phyloP scores from a whole-genome alignment of 2,797 vertebrate species.

The Rachycentron canadum region DNA sequence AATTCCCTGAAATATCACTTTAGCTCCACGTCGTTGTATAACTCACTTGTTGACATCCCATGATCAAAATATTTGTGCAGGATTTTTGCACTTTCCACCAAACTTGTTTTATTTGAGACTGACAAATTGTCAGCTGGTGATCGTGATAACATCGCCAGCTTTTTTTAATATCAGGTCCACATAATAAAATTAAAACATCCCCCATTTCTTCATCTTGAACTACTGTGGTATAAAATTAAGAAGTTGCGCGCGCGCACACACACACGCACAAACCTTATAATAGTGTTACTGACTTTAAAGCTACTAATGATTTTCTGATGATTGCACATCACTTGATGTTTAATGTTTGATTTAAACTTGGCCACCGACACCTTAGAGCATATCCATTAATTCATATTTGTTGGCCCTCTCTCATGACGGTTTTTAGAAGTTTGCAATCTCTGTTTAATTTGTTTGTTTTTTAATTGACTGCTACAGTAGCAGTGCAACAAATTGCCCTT shows the following conservation, averaged over 20 bases:
- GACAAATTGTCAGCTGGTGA: too few species aligned
- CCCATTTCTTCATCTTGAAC: not conserved
- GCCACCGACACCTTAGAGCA: conserved; percentile 4
- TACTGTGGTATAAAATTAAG: too few species aligned
- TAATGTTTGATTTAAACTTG: conserved; percentile 28
- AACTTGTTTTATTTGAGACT: not conserved
- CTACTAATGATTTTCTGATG: not conserved
- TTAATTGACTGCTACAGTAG: conserved; percentile 12
- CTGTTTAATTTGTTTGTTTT: conserved; percentile 29
- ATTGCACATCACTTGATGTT: conserved; percentile 20
- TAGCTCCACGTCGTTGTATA: not conserved
- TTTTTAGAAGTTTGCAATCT: conserved; percentile 33
- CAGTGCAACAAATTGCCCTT: conserved; percentile 38
- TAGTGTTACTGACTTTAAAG: not conserved
- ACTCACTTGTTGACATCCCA: not conserved
- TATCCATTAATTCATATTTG: conserved; percentile 16
- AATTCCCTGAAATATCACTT: not conserved
- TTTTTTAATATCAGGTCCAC: not conserved
- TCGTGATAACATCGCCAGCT: not conserved
- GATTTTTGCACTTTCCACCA: not conserved
- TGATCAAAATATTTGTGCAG: conserved; percentile 6
- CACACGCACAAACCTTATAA: too few species aligned
- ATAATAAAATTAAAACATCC: not conserved
- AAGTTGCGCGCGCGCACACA: too few species aligned
- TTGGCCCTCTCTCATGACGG: conserved; percentile 4